phyloP scores from a whole-genome alignment of 2,797 vertebrate species.

The Eidolon dupreanum region DNA sequence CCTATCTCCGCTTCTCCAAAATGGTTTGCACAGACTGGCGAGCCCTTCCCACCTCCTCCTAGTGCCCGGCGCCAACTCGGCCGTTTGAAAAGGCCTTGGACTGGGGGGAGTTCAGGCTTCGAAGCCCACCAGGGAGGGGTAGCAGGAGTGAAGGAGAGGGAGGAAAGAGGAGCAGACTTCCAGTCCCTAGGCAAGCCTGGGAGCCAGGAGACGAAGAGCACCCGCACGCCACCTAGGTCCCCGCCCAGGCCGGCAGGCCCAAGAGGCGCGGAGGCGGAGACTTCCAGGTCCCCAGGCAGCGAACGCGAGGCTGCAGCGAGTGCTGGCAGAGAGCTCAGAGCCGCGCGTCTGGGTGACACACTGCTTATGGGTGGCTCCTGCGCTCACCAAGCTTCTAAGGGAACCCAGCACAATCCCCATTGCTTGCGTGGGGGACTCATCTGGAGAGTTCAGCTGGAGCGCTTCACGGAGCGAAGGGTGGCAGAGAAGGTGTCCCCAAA shows the following conservation, averaged over 20 bases:
- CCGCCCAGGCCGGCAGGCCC: not conserved
- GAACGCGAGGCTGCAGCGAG: not conserved
- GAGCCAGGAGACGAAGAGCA: not conserved
- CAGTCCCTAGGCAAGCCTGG: not conserved
- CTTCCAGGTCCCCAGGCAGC: not conserved
- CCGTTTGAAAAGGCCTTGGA: not conserved
- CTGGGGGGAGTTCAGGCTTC: not conserved
- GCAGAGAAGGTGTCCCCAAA: not conserved
- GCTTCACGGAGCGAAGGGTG: not conserved
- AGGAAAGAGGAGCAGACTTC: not conserved
- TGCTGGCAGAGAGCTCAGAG: constrained; percentile 22
- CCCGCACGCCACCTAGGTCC: not conserved
- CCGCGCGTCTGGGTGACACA: not conserved
- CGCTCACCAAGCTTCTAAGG: not conserved
- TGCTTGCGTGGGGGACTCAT: not conserved
- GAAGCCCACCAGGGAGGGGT: not conserved
- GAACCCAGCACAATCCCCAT: not conserved
- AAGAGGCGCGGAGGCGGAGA: not conserved
- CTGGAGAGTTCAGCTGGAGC: not conserved
- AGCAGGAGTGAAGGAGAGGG: not conserved
- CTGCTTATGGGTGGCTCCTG: not conserved
- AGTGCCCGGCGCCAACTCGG: not conserved
- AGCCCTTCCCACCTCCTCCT: not conserved
- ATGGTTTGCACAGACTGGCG: not conserved
- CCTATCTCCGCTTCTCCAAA: not conserved